These are phyloP conservation scores for Rhamnusium bicolor DNA, from an alignment of 2,888 invertebrate species.

Conservation along the genomic window DNA sequence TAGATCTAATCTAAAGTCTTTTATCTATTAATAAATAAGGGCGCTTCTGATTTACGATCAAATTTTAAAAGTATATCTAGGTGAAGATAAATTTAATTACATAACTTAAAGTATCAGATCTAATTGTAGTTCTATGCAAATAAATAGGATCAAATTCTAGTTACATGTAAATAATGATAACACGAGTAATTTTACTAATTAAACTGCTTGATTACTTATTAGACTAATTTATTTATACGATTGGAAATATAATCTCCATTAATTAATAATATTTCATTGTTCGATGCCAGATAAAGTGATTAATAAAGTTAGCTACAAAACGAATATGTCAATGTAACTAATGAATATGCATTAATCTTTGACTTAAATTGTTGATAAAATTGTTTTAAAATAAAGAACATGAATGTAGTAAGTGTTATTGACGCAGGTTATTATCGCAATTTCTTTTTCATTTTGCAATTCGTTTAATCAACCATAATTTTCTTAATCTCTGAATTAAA, in stretches of 20 bases:
- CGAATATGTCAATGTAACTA: constrained; percentile 29
- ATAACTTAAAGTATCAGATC: constrained; percentile 8
- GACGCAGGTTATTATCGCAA: constrained; percentile 48
- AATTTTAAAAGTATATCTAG: constrained; percentile 2
- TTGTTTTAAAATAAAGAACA: constrained; percentile 9
- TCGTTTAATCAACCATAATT: constrained; percentile 13
- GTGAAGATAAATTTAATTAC: constrained; percentile 11
- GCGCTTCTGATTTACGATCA: background rate
- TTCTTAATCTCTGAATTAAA: constrained; percentile 3
- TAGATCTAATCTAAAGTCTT: constrained; percentile 15
- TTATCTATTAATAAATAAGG: constrained; percentile 13
- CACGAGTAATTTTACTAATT: constrained; percentile 3
- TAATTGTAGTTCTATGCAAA: background rate
- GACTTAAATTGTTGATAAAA: constrained; percentile 20
- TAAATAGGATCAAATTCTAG: background rate
- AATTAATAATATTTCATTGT: constrained; percentile 13
- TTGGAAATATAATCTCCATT: background rate
- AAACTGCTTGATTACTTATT: background rate
- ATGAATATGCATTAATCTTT: constrained; percentile 36
- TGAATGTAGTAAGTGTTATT: constrained; percentile 29
- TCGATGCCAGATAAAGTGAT: background rate
- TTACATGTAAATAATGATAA: constrained; percentile 3
- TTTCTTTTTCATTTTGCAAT: constrained; percentile 33
- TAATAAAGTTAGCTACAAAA: constrained; percentile 12
- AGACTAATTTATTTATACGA: background rate